These are phyloP conservation scores for Ormyrus rosae DNA, from an alignment of 2,888 invertebrate genomes.

Conservation along the genomic window DNA sequence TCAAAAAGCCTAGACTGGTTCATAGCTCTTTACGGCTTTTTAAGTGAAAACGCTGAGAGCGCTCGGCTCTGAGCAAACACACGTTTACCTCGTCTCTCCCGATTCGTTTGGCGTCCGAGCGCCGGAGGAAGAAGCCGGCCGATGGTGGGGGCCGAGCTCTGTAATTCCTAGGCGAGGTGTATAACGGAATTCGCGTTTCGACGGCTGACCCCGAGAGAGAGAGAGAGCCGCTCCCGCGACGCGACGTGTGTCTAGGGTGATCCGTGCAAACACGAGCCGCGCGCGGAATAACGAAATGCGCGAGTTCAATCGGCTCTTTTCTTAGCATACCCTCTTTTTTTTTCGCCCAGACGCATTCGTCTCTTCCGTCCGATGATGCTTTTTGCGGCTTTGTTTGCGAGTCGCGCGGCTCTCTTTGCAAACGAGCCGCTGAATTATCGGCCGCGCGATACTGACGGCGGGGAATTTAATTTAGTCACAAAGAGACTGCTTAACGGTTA, in stretches of 20 bases:
- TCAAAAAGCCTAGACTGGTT: not conserved
- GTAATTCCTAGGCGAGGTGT: slow-evolving; percentile 51
- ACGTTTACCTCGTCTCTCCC: not conserved
- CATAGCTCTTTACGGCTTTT: not conserved
- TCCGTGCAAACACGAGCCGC: slow-evolving; percentile 27
- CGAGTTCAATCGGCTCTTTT: slow-evolving; percentile 33
- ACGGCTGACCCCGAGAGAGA: slow-evolving; percentile 43
- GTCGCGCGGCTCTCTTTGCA: not conserved
- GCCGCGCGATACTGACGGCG: too few relatives aligned
- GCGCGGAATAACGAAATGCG: slow-evolving; percentile 42
- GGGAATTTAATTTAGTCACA: too few relatives aligned
- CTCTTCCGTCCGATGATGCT: not conserved
- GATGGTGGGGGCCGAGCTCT: not conserved
- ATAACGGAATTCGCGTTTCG: slow-evolving; percentile 56
- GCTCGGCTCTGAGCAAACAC: slow-evolving; percentile 1
- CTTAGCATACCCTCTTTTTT: slow-evolving; percentile 1
- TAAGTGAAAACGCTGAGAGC: not conserved
- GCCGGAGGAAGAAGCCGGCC: too few relatives aligned
- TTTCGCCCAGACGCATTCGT: not conserved
- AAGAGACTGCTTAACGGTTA: too few relatives aligned
- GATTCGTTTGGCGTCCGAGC: slow-evolving; percentile 16
- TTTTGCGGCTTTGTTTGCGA: not conserved
- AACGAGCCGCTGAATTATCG: not conserved
- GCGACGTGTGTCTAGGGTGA: slow-evolving; percentile 44
- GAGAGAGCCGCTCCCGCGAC: slow-evolving; percentile 38